Percentiles rank a stretch among this genome's conserved stretches.
Evolutionary conservation across 1,140 invertebrate genomes (phyloP).

Genomic region (Chlorops oryzae): DNA sequence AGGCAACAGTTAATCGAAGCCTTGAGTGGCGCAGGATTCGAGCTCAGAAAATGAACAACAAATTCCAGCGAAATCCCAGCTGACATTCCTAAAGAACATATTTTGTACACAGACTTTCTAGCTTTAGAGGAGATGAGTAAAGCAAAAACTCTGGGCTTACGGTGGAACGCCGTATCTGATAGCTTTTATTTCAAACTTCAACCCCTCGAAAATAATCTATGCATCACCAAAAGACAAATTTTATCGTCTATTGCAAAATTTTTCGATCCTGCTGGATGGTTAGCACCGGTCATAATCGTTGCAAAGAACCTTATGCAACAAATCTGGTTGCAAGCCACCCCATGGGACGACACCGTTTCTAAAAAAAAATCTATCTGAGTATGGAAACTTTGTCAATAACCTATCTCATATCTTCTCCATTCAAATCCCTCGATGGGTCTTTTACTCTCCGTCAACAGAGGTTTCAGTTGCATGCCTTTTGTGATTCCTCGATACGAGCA

Average conservation of each 20-base stretch:
- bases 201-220: not conserved
- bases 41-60: conserved; percentile 8
- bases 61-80: not conserved
- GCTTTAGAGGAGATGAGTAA: not conserved
- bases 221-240: not conserved
- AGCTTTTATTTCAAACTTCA: conserved; percentile 17
- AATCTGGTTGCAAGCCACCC: conserved; percentile 34
- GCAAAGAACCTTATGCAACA: conserved; percentile 49
- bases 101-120: not conserved
- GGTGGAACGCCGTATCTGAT: conserved; percentile 4
- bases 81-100: not conserved
- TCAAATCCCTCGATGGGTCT: conserved; percentile 16
- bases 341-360: conserved; percentile 42
- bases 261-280: conserved; percentile 44
- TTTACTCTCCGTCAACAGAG: conserved; percentile 18
- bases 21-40: not conserved
- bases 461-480: conserved; percentile 29
- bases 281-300: conserved; percentile 39
- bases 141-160: conserved; percentile 24
- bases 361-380: conserved; percentile 14
- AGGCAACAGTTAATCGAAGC: not conserved
- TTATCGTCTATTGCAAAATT: conserved; percentile 12
- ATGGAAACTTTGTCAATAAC: conserved; percentile 8
- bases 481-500: conserved; percentile 35
- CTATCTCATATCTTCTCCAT: not conserved